phyloP scores from a whole-genome alignment of 2,888 invertebrate species.

The Arenicola marina region DNA sequence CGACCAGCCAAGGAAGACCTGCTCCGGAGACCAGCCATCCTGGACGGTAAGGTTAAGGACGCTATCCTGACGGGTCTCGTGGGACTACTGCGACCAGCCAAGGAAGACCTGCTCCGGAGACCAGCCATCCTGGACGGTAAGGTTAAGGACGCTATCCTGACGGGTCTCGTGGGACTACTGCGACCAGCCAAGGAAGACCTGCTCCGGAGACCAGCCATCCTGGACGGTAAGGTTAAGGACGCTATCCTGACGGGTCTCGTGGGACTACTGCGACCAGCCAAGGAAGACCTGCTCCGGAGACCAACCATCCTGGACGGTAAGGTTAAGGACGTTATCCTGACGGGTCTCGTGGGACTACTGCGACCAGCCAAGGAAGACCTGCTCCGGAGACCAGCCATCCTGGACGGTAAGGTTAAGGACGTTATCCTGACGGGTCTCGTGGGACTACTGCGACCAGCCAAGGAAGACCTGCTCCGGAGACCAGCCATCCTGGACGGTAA shows the following conservation, averaged over 20 bases:
- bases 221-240: no score
- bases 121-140: constrained; percentile 50
- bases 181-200: no score
- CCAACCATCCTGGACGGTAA: constrained; percentile 50
- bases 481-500: constrained; percentile 50
- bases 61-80: constrained; percentile 51
- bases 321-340: not conserved
- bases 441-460: constrained; percentile 47
- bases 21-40: no score
- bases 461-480: constrained; percentile 48
- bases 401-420: no score
- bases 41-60: no score
- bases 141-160: not conserved
- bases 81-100: constrained; percentile 47
- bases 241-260: constrained; percentile 51
- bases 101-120: constrained; percentile 48
- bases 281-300: constrained; percentile 48
- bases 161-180: not conserved
- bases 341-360: not conserved
- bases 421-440: constrained; percentile 51
- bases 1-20: no score
- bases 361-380: no score
- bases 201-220: no score
- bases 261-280: constrained; percentile 47
- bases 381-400: no score